A percentile compares a stretch with the other conserved stretches of the same genome.
Evolutionary conservation across 1,140 invertebrate species (phyloP).

Genomic region (Laupala kohalensis): DNA sequence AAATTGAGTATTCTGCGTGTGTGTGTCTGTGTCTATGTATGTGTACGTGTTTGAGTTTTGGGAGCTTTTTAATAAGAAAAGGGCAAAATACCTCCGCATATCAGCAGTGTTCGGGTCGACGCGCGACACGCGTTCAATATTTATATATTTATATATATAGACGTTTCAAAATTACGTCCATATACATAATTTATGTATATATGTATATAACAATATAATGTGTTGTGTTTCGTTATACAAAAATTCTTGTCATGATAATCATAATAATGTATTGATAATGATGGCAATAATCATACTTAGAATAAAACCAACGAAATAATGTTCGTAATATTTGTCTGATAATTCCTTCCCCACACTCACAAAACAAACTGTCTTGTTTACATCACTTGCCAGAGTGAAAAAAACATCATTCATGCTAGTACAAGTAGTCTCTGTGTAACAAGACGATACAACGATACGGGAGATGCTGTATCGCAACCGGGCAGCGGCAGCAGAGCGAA

Average conservation of each 20-base stretch:
- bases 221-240: not conserved
- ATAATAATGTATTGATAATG: not conserved
- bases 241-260: not conserved
- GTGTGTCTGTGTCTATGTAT: not conserved
- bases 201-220: not conserved
- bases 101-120: not conserved
- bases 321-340: not conserved
- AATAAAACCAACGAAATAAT: not conserved
- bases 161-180: not conserved
- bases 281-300: not conserved
- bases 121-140: not conserved
- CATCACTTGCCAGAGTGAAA: not conserved
- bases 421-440: not conserved
- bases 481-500: not conserved
- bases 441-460: not conserved
- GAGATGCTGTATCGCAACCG: not conserved
- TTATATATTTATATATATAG: no score
- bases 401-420: not conserved
- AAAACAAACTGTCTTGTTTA: not conserved
- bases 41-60: not conserved
- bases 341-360: not conserved
- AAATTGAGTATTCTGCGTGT: not conserved
- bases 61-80: not conserved
- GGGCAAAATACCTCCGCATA: not conserved
- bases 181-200: not conserved